Base-by-base conservation (phyloP, 1,140 invertebrate genomes). In the Andrena cerasifolii region DNA sequence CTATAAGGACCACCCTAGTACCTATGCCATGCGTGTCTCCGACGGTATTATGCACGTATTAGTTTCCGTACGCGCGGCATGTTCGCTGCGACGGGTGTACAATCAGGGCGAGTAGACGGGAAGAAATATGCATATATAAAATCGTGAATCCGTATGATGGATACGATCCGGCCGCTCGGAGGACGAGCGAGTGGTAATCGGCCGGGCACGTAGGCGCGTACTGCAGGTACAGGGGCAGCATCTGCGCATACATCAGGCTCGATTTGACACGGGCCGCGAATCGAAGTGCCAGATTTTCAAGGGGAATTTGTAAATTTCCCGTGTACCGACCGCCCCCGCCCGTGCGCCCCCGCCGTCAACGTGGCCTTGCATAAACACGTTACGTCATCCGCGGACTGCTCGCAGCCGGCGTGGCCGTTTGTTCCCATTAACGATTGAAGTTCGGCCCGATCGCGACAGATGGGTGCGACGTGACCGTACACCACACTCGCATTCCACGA, bases 371-470 rank as follows among this genome's bases (percentile, higher is more conserved):
- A 88, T 88, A 89, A 88, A 89, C 89, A 85, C 86, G 68, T 59
- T 78, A 86, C 83, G 85, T 85, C 86, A 87, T 88, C 78, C 86
- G 75, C 86, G 75, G 86, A 85, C 74, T 45, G 73, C 43, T 80
- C 81, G 79, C 86, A 84, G 83, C 85, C 86, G 79, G 67, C 80
- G 79, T 80, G 83, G 79, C 84, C 85, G 84, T 88, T 86, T 85
- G 87, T 90, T 89, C 85, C 84, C 88, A 91, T 91, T 89, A 91
- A 89, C 87, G 86, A 89, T 89, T 87, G 87, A 90, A 90, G 87
- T 90, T 90, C 78, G 87, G n/a, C 83, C 72, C 85, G 87, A 90
- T 90, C 87, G 87, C 90, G 86, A 90, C 88, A 89, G 87, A 91
- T 90, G 90, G 88, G 82, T 75, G 83, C 86, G 89, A 90, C 89